A percentile compares a stretch with the other conserved stretches of the same genome.
phyloP scores from a whole-genome alignment of 1,140 invertebrate genomes.

The Drosophila lini region DNA sequence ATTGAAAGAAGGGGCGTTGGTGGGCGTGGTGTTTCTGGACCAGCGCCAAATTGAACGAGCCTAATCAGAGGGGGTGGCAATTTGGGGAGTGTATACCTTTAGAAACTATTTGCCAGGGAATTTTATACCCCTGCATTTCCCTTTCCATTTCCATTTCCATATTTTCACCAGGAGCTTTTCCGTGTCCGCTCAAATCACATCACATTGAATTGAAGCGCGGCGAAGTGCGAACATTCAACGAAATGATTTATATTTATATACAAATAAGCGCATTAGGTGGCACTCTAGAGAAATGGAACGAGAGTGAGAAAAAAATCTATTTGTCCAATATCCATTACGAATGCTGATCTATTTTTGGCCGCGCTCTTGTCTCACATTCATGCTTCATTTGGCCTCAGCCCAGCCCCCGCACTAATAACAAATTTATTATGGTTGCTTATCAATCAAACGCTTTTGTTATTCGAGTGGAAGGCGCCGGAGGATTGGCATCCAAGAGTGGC shows the following conservation, averaged over 20 bases:
- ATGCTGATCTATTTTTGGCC: slow-evolving; percentile 34
- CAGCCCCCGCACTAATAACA: slow-evolving; percentile 58
- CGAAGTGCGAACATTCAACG: slow-evolving; percentile 33
- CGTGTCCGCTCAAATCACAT: slow-evolving; percentile 50
- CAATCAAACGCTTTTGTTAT: slow-evolving; percentile 64
- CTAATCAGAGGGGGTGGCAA: slow-evolving; percentile 37
- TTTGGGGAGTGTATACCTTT: slow-evolving; percentile 25
- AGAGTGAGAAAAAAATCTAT: slow-evolving; percentile 23
- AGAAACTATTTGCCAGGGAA: slow-evolving; percentile 40
- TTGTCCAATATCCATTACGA: slow-evolving; percentile 60
- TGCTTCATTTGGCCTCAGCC: slow-evolving; percentile 60
- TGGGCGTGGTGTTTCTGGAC: slow-evolving; percentile 12
- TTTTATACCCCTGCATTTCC: not conserved
- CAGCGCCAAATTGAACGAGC: slow-evolving; percentile 45
- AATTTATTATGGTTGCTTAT: slow-evolving; percentile 74
- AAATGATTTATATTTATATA: slow-evolving; percentile 46
- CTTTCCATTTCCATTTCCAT: slow-evolving; percentile 5
- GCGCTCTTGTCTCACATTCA: slow-evolving; percentile 40
- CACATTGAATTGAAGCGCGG: slow-evolving; percentile 16
- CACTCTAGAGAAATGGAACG: slow-evolving; percentile 4
- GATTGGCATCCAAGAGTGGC: slow-evolving; percentile 43
- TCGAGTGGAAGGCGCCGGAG: slow-evolving; percentile 53
- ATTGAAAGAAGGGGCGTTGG: slow-evolving; percentile 31
- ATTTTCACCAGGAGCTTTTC: not conserved
- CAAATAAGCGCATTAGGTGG: slow-evolving; percentile 48